Conservation (phyloP, 2,797 vertebrate genomes). For the Trichosurus vulpecula region DNA sequence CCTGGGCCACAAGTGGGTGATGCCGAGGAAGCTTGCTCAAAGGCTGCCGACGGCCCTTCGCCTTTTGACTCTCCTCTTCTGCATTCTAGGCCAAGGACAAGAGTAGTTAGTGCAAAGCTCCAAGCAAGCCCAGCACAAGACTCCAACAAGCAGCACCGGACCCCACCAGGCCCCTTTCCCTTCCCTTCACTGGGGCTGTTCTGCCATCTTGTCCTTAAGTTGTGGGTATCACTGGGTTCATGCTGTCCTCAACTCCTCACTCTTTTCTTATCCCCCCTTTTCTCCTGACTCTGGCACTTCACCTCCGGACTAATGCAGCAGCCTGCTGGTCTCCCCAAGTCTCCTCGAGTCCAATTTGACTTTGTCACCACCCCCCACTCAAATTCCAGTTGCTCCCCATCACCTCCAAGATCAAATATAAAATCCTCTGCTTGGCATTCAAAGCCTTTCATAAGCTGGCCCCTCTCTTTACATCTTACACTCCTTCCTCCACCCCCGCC, state of each 20-base stretch:
- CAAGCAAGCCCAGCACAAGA: not conserved
- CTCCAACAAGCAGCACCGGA: not conserved
- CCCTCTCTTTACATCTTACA: not conserved
- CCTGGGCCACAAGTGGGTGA: conserved; percentile 92
- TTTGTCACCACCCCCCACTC: no score
- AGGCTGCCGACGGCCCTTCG: conserved; percentile 91
- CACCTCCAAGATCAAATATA: not conserved
- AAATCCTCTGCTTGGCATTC: not conserved
- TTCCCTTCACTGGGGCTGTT: not conserved
- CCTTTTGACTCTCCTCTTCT: conserved; percentile 89
- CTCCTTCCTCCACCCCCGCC: not conserved
- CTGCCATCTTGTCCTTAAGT: no score
- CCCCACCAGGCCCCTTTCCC: not conserved
- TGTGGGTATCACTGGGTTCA: no score
- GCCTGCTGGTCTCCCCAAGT: not conserved
- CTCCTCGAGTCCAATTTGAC: not conserved
- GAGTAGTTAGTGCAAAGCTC: not conserved
- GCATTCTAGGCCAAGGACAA: conserved; percentile 82
- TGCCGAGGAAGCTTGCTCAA: conserved; percentile 92
- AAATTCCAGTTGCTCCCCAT: not conserved
- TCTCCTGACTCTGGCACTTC: not conserved
- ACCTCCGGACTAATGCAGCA: not conserved
- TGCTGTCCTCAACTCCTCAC: rapidly evolving
- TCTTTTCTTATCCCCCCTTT: not conserved
- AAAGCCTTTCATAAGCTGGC: not conserved